Evolutionary conservation across 2,797 vertebrate species (phyloP), one percentile per base, ranked within the genome.

Genomic region (Loriculus beryllinus): DNA sequence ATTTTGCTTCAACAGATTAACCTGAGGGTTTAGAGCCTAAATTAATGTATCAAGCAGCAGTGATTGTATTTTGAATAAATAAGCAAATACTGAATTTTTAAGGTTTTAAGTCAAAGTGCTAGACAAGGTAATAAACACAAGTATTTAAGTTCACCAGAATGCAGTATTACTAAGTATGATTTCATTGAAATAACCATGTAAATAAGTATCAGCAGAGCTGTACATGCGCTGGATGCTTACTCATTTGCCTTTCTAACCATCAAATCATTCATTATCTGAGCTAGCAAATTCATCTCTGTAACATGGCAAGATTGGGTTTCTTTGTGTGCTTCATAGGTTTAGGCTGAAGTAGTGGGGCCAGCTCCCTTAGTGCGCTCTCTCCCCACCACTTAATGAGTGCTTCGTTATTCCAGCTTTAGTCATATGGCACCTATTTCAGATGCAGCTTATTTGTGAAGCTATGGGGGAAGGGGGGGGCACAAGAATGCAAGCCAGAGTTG

Each of bases 391-490:
- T 45, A 33, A 10, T 42, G 57, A 68, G 13, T 21, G 26, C 23
- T 86, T 86, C 17, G 4, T 68, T 86, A 35, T 72, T 93, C 81
- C 43, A 57, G 1, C 31, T 72, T 59, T n/a, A 33, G 35, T n/a
- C 25, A 14, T 35, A 33, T 25, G 45, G n/a, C 25, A 31, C 21
- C 12, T 43, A 0, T 70, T 90, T 76, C 28, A 49, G 23, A 22
- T 78, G 51, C 40, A 82, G 29, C 3, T 81, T 52, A 22, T 71
- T 59, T 59, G 28, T 62, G 49, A 75, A 71, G 8, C 25, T 64
- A 0, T 21, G 31, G 45, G 10, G 8, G 13, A 4, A 1, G 22
- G 40, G 42, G 17, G 7, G 15, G 3, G 8, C 5, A 43, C 23
- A 70, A 71, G 29, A 88, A 49, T n/a, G 26, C 25, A 84, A 90